Evolutionary conservation across 2,888 invertebrate genomes (phyloP).

Genomic region (Nemoura dubitans): DNA sequence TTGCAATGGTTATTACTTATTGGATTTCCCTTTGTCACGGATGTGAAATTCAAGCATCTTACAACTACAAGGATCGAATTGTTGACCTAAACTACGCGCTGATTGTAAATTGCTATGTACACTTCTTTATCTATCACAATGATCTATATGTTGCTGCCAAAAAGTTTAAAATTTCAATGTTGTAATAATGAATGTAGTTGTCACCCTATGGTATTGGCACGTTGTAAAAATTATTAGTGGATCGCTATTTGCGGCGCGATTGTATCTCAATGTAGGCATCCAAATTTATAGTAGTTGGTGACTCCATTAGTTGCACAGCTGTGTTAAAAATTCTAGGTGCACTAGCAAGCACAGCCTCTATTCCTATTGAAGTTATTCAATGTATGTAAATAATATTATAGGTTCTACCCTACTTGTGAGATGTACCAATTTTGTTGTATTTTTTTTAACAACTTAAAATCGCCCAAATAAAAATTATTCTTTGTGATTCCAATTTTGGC

Average conservation of each 20-base stretch:
- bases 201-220: not conserved
- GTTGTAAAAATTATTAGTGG: not conserved
- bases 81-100: not conserved
- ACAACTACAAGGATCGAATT: not conserved
- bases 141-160: constrained; percentile 3
- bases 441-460: not conserved
- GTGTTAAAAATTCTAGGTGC: not conserved
- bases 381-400: not conserved
- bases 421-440: not conserved
- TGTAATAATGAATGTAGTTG: not conserved
- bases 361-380: not conserved
- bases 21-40: not conserved
- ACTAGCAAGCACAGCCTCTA: not conserved
- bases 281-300: not conserved
- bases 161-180: not conserved
- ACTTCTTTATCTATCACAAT: constrained; percentile 5
- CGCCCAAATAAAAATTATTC: not conserved
- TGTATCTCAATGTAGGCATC: not conserved
- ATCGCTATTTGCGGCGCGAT: not conserved
- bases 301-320: not conserved
- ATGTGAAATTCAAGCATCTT: not conserved
- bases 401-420: not conserved
- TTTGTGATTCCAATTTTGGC: not conserved
- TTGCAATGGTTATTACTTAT: not conserved
- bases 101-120: not conserved